Evolutionary conservation across 2,888 invertebrate genomes (phyloP), one percentile per base, ranked within the genome.

Genomic region (Aleiodes alternator): DNA sequence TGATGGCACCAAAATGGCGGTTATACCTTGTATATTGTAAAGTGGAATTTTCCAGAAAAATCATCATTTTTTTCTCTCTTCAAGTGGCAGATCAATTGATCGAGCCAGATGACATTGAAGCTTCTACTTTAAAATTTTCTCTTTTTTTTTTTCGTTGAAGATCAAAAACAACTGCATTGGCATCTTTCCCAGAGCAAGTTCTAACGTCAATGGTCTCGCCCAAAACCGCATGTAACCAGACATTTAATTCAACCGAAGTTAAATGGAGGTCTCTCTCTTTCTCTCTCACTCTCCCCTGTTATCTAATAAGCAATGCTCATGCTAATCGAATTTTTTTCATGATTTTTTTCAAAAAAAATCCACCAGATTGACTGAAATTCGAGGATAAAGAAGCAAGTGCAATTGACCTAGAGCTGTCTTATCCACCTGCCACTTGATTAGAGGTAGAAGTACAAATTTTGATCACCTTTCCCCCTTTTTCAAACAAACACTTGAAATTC

Each of bases 261-360:
- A 29, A 64, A 75, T 70, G 48, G 70, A 75, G 75, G 75, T 75
- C 75, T 16, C n/a, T 16, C 12, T 9, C 43, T 12, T 9, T 57
- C 70, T 23, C 29, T 16, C 16, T 9, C 43, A 7, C n/a, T 57
- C 57, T n/a, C 66, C 29, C 53, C 51, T 43, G 16, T 64, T n/a
- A 48, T 64, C 38, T 9, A 38, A 34, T 29, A 43, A 23, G 2
- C 1, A 23, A 23, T 23, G 23, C 2, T 23, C 23, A 69, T 48
- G 34, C 16, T 34, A 69, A 59, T 11, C 38, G n/a, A 69, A 31
- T 34, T 7, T 11, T 23, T 11, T 56, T 51, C 4, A 6, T 4
- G n/a, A 43, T 31, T 34, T 69, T 34, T 38, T 1, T 4, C n/a
- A n/a, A 7, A 29, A n/a, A 59, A 23, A 51, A 12, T 55, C 29